phyloP scores from a whole-genome alignment of 1,140 invertebrate species.

The Steinernema feltiae region DNA sequence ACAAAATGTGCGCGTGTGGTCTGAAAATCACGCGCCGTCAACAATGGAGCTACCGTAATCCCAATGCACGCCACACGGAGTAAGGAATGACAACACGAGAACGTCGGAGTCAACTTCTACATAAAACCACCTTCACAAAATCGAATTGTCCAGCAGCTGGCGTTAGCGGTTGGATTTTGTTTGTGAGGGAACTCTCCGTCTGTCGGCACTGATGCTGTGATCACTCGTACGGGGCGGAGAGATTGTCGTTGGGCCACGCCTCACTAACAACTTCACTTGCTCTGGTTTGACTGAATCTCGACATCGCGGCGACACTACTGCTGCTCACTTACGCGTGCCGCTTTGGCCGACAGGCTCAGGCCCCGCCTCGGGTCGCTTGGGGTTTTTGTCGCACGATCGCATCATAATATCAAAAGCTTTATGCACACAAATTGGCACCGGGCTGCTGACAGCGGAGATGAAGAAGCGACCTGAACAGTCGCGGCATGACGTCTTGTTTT shows the following conservation, averaged over 20 bases:
- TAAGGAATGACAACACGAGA: not conserved
- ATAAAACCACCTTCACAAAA: slow-evolving; percentile 11
- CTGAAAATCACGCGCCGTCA: no score
- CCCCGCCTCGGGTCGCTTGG: not conserved
- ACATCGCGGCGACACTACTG: slow-evolving; percentile 4
- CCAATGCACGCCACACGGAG: not conserved
- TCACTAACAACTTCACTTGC: slow-evolving; percentile 12
- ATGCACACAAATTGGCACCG: slow-evolving; percentile 5
- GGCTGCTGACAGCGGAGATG: not conserved
- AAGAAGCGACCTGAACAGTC: not conserved
- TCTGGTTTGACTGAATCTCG: slow-evolving; percentile 12
- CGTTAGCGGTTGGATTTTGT: slow-evolving; percentile 13
- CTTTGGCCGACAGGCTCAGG: not conserved
- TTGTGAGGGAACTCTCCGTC: slow-evolving; percentile 14
- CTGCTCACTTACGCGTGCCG: slow-evolving; percentile 12
- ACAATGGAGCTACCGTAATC: no score
- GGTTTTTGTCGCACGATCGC: slow-evolving; percentile 1
- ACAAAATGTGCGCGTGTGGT: no score
- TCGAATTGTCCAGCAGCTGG: slow-evolving; percentile 14
- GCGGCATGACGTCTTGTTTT: not conserved
- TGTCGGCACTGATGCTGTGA: slow-evolving; percentile 10
- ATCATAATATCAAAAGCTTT: not conserved
- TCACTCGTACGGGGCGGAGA: slow-evolving; percentile 4
- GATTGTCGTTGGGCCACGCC: slow-evolving; percentile 6
- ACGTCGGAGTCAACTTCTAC: not conserved